Base-by-base conservation (phyloP, 2,888 invertebrate genomes). In the Pristionchus maxplancki region DNA sequence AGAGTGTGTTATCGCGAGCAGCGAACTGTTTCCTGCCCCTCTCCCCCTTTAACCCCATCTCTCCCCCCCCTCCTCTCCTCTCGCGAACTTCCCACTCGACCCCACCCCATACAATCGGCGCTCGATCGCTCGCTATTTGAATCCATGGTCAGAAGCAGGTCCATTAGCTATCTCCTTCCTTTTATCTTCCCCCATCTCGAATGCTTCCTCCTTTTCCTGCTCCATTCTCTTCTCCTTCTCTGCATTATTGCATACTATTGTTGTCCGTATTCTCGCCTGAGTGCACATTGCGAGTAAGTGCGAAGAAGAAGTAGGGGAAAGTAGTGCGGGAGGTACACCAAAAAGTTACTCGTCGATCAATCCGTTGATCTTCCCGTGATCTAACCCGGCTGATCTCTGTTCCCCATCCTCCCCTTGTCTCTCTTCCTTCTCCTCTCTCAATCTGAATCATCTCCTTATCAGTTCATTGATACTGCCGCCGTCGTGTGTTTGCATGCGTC, bases 371-470 rank as follows among this genome's bases (percentile, higher is more conserved):
- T 24, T 58, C 58, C 58, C 20, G n/a, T 58, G n/a, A 20, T 4
- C 20, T 24, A 6, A 9, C 24, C 9, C 58, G 58, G 9, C n/a
- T n/a, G 58, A 58, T 58, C 58, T 58, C 58, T 58, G 58, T 58
- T 58, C 58, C 24, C 20, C 34, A 71, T 20, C 24, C 6, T 28
- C 71, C 37, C 17, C 11, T 74, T 37, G 8, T 17, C n/a, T 28
- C 78, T 44, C 81, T 11, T 50, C 48, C 81, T 50, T 50, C 44
- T 37, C 28, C 37, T n/a, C 78, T 44, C 44, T 24, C 31, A 24
- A 48, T 81, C 50, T 81, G 81, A 81, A 81, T 50, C 81, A 81
- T 81, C 34, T 71, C 28, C 44, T 50, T 81, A 50, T 81, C 50
- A 31, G 17, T 31, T 40, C 71, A 40, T 71, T 48, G 78, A 48